These are phyloP conservation scores for Leucoraja erinaceus DNA, from an alignment of 2,113 vertebrate species.

Conservation along the genomic window DNA sequence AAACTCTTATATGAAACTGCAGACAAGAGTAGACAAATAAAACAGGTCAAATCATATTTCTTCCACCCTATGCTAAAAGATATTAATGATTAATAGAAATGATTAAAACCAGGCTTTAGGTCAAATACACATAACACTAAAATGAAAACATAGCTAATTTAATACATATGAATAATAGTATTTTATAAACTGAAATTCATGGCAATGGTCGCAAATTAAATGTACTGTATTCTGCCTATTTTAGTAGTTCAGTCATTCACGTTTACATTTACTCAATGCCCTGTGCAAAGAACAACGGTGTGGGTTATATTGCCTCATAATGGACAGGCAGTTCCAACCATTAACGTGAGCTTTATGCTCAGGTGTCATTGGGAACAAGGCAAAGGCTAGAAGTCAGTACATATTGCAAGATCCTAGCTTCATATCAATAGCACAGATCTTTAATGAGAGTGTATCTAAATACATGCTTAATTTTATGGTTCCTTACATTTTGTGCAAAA, in stretches of 20 bases:
- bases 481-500: not conserved
- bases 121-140: not conserved
- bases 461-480: not conserved
- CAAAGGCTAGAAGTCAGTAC: not conserved
- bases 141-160: not conserved
- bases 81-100: not conserved
- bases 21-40: not conserved
- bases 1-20: not conserved
- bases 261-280: constrained; percentile 4
- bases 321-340: not conserved
- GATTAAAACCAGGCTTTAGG: not conserved
- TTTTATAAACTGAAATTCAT: not conserved
- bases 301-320: not conserved
- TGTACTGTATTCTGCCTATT: too few species aligned
- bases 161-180: not conserved
- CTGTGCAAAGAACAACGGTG: not conserved
- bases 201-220: not conserved
- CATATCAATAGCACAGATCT: not conserved
- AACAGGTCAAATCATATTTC: not conserved
- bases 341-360: not conserved
- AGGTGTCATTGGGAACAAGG: not conserved
- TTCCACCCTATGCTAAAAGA: not conserved
- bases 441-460: not conserved
- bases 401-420: not conserved
- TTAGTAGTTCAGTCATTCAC: not conserved